Evolutionary conservation across 2,797 vertebrate species (phyloP).

Genomic region (Tangara arthus): DNA sequence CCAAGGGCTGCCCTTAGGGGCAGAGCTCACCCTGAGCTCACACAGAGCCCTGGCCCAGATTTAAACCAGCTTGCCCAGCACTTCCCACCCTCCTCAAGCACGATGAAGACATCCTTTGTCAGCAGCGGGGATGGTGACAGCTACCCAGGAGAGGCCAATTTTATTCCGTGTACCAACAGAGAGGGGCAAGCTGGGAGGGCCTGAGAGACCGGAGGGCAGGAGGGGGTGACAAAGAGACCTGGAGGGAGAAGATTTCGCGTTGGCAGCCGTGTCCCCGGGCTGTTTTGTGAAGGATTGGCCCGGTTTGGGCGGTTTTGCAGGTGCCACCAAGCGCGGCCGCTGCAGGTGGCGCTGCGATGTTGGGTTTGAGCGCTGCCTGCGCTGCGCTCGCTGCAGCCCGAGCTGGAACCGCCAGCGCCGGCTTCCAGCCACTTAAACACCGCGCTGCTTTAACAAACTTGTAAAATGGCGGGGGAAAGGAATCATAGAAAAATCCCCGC

Average conservation of each 20-base stretch:
- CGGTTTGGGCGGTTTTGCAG: neutral
- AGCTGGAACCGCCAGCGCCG: constrained; percentile 22
- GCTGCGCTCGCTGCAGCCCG: neutral
- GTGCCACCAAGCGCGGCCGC: constrained; percentile 60
- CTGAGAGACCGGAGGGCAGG: neutral
- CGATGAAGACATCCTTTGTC: neutral
- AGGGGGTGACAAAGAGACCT: neutral
- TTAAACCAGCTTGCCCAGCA: neutral
- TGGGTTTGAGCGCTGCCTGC: constrained; percentile 69
- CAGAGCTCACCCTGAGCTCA: neutral
- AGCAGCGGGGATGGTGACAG: neutral
- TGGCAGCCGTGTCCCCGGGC: neutral
- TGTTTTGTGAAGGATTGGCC: rapidly evolving
- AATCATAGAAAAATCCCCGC: rapidly evolving
- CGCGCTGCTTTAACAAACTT: constrained; percentile 57
- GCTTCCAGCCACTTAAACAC: constrained; percentile 57
- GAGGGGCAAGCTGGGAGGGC: neutral
- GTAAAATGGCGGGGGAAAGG: constrained; percentile 31
- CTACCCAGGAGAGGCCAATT: neutral
- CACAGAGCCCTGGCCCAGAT: neutral
- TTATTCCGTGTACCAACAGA: neutral
- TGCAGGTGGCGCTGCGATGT: constrained; percentile 81
- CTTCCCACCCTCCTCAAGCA: neutral
- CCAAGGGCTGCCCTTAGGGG: rapidly evolving
- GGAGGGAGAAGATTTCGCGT: neutral